Conservation (phyloP, 2,113 vertebrate species). For the Bambusicola thoracicus region DNA sequence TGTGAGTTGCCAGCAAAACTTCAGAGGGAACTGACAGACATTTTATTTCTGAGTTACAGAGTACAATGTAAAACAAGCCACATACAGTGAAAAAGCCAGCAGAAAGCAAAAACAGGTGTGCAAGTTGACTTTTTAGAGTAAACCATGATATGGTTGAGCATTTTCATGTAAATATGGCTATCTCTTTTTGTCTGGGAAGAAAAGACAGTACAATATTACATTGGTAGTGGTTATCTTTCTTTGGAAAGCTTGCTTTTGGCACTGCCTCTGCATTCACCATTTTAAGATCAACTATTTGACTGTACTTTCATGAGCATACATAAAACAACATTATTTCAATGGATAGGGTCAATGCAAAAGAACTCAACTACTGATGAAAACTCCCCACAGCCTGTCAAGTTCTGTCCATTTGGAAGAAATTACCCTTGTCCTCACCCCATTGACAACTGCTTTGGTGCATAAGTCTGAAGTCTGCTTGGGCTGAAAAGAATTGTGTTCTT, state of each 20-base stretch:
- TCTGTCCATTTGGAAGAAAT: not conserved
- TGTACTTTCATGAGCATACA: not conserved
- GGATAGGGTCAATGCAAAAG: not conserved
- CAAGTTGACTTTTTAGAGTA: slow-evolving; percentile 3
- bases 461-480: not conserved
- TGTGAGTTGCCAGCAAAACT: slow-evolving; percentile 51
- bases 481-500: not conserved
- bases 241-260: not conserved
- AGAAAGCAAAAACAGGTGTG: not conserved
- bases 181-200: not conserved
- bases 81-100: slow-evolving; percentile 37
- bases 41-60: slow-evolving; percentile 40
- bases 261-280: not conserved
- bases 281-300: not conserved
- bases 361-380: not conserved
- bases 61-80: slow-evolving; percentile 42
- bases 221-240: not conserved
- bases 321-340: not conserved
- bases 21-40: slow-evolving; percentile 2
- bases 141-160: not conserved
- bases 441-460: not conserved
- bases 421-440: not conserved
- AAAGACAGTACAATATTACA: not conserved
- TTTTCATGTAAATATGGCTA: not conserved
- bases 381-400: not conserved